Evolutionary conservation across 2,888 invertebrate species (phyloP), one percentile per base, ranked within the genome.

Genomic region (Lycocerus yunnanus): DNA sequence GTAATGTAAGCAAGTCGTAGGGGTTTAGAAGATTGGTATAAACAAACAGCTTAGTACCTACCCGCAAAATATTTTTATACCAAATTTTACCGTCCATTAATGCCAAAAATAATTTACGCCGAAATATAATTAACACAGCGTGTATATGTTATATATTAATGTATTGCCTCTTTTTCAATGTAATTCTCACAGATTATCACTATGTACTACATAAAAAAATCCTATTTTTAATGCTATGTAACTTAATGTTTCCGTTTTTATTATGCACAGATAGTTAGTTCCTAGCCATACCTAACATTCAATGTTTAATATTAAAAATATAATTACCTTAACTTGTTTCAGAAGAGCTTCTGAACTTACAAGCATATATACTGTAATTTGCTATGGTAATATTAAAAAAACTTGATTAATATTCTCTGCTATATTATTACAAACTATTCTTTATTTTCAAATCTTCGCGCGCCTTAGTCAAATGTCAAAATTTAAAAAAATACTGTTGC

Each of bases 201-300:
- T 72, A n/a, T n/a, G n/a, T n/a, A 70, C 72, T 67, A 66, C 69
- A 72, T 72, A 72, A 75, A 72, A 74, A 75, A 74, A 72, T 75
- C 67, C 72, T 70, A 75, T 69, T 75, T 72, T 72, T 75, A 75
- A 75, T 58, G 72, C 67, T 72, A 72, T 67, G 66, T 69, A 75
- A 75, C 69, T 24, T 75, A 75, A 75, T 75, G 75, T 75, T 75
- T 75, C 75, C 75, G 75, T 75, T 75, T 75, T 75, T 75, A 72
- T 72, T 72, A 58, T 70, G 71, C 43, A 43, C 43, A 43, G 43
- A 43, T 43, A 43, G 43, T 43, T 43, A n/a, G 43, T 43, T 43
- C 43, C n/a, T 43, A 43, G 43, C 43, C 43, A 43, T 43, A 43
- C 43, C 43, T 43, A 43, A 43, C 43, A 8, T 43, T n/a, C n/a